Conservation (phyloP, 2,888 invertebrate genomes). For the Campoletis raptor region DNA sequence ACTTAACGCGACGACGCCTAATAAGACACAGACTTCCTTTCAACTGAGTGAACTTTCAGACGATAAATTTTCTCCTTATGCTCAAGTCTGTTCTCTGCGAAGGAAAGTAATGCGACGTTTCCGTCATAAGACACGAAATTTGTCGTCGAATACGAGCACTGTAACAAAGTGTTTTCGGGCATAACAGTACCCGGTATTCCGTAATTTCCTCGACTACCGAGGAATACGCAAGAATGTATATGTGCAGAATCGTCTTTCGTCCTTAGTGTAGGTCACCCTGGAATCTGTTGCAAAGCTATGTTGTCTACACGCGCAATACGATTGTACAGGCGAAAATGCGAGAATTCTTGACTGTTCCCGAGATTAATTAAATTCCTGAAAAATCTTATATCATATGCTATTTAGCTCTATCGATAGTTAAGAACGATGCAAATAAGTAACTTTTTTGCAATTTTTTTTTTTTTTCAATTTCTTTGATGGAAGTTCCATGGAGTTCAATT, state of each 20-base stretch:
- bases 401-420: background rate
- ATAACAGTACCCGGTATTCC: conserved; percentile 21
- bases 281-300: conserved; percentile 21
- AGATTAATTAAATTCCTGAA: conserved; percentile 37
- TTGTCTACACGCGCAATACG: background rate
- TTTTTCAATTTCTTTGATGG: background rate
- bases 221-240: conserved; percentile 13
- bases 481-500: background rate
- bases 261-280: conserved; percentile 22
- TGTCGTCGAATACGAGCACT: conserved; percentile 38
- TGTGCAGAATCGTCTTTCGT: conserved; percentile 9
- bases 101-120: conserved; percentile 45
- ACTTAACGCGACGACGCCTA: conserved; percentile 43
- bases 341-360: background rate
- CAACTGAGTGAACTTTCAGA: conserved; percentile 26
- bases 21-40: conserved; percentile 57
- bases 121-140: conserved; percentile 60
- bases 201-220: conserved; percentile 23
- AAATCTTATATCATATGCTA: background rate
- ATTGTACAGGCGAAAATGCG: conserved; percentile 9
- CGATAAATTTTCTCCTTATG: conserved; percentile 54
- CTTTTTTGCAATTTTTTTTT: background rate
- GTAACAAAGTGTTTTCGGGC: conserved; percentile 36
- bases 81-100: conserved; percentile 23
- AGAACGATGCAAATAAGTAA: background rate